phyloP scores from a whole-genome alignment of 2,113 vertebrate species.

The Leptodactylus fuscus region DNA sequence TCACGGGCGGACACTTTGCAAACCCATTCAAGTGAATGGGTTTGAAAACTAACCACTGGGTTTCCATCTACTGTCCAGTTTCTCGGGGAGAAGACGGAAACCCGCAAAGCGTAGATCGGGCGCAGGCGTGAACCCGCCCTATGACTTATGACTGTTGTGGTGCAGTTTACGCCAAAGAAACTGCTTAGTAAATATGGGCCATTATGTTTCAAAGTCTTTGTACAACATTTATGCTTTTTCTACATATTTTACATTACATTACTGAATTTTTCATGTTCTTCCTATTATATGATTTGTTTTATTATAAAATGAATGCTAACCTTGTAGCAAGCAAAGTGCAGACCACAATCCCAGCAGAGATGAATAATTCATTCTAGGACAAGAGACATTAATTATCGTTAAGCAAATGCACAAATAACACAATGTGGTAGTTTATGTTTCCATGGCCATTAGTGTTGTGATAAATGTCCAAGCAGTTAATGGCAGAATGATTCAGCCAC shows the following conservation, averaged over 20 bases:
- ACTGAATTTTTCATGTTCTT: not conserved
- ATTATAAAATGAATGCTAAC: constrained; percentile 66
- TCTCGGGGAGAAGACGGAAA: too few species aligned
- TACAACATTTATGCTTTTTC: too few species aligned
- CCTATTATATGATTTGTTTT: not conserved
- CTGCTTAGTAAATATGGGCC: too few species aligned
- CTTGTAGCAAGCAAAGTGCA: constrained; percentile 73
- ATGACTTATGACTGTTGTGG: too few species aligned
- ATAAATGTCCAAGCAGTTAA: not conserved
- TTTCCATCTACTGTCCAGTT: too few species aligned
- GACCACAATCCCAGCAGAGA: constrained; percentile 73
- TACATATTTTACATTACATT: not conserved
- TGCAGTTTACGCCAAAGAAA: too few species aligned
- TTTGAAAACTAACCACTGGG: too few species aligned
- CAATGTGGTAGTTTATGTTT: not conserved
- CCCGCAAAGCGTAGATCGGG: too few species aligned
- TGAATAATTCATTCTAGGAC: constrained; percentile 76
- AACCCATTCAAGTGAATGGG: too few species aligned
- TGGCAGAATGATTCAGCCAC: not conserved
- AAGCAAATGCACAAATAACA: constrained; percentile 22
- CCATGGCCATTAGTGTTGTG: not conserved
- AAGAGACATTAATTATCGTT: constrained; percentile 57
- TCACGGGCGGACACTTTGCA: too few species aligned
- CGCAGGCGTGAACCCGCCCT: too few species aligned
- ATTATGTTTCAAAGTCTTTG: too few species aligned